phyloP scores from a whole-genome alignment of 2,888 invertebrate species.

The Clistopyga incitator region DNA sequence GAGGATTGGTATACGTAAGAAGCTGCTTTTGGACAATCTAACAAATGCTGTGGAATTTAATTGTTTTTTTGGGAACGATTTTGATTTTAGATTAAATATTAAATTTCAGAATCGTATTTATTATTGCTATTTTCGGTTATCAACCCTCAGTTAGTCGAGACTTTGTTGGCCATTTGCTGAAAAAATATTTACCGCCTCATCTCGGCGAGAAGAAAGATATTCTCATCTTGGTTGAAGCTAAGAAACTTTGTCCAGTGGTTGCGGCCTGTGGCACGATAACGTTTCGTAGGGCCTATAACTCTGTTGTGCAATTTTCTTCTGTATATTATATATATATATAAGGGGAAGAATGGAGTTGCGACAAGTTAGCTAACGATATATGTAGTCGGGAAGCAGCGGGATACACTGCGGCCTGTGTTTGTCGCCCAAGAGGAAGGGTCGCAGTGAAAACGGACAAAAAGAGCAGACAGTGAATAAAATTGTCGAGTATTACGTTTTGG shows the following conservation, averaged over 20 bases:
- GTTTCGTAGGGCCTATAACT: not conserved
- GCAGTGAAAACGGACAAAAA: constrained; percentile 19
- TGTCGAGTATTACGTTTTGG: constrained; percentile 40
- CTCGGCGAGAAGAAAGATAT: constrained; percentile 13
- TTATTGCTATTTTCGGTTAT: not conserved
- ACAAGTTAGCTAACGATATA: constrained; percentile 27
- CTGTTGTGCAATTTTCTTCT: constrained; percentile 6
- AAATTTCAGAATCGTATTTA: too few relatives aligned
- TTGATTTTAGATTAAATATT: too few relatives aligned
- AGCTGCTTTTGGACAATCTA: too few relatives aligned
- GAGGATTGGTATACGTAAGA: too few relatives aligned
- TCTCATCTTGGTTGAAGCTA: constrained; percentile 1
- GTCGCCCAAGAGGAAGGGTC: not conserved
- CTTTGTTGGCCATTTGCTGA: not conserved
- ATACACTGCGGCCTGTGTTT: not conserved
- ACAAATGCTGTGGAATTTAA: too few relatives aligned
- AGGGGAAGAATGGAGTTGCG: constrained; percentile 17
- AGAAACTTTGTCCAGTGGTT: constrained; percentile 28
- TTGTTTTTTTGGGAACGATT: too few relatives aligned
- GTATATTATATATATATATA: constrained; percentile 7
- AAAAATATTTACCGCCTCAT: not conserved
- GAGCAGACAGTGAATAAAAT: constrained; percentile 48
- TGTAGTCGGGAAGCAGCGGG: not conserved
- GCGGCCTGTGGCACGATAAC: constrained; percentile 9
- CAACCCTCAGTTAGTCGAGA: not conserved